Conservation (phyloP, 2,888 invertebrate genomes). For the Acrobasis consociella region DNA sequence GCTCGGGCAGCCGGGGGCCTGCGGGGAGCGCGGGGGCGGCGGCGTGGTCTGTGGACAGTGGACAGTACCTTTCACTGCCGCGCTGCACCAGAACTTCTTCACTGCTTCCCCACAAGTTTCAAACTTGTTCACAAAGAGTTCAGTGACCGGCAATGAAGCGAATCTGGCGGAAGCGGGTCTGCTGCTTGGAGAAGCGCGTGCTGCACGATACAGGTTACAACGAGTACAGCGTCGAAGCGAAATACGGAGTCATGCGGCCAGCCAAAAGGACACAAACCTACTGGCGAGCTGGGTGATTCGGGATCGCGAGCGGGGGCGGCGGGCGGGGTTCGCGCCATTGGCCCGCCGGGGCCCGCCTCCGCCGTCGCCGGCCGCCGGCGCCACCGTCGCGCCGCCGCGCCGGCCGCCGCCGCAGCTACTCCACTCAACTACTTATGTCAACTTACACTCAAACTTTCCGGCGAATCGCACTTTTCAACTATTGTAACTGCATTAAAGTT, state of each 20-base stretch:
- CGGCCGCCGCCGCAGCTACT: constrained; percentile 43
- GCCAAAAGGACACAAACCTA: constrained; percentile 84
- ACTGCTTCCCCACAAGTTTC: constrained; percentile 63
- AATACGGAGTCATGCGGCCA: constrained; percentile 84
- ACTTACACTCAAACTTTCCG: constrained; percentile 52
- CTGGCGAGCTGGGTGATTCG: constrained; percentile 75
- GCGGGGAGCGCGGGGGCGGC: constrained; percentile 35
- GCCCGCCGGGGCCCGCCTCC: constrained; percentile 77
- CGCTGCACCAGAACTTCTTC: constrained; percentile 64
- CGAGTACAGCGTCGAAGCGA: constrained; percentile 81
- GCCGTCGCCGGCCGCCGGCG: constrained; percentile 59
- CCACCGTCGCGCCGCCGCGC: constrained; percentile 50
- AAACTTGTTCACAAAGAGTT: constrained; percentile 62
- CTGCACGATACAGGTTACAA: constrained; percentile 74
- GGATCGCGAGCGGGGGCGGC: constrained; percentile 64
- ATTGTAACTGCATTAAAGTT: constrained; percentile 41
- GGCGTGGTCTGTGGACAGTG: constrained; percentile 29
- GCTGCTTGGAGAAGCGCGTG: constrained; percentile 71
- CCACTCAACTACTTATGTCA: constrained; percentile 49
- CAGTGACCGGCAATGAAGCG: constrained; percentile 55
- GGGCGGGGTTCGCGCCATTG: constrained; percentile 73
- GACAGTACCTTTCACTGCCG: constrained; percentile 72
- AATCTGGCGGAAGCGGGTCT: constrained; percentile 65
- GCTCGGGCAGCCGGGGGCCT: constrained; percentile 42
- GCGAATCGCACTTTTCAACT: constrained; percentile 51